phyloP scores from a whole-genome alignment of 1,140 invertebrate species.

The Patella vulgata region DNA sequence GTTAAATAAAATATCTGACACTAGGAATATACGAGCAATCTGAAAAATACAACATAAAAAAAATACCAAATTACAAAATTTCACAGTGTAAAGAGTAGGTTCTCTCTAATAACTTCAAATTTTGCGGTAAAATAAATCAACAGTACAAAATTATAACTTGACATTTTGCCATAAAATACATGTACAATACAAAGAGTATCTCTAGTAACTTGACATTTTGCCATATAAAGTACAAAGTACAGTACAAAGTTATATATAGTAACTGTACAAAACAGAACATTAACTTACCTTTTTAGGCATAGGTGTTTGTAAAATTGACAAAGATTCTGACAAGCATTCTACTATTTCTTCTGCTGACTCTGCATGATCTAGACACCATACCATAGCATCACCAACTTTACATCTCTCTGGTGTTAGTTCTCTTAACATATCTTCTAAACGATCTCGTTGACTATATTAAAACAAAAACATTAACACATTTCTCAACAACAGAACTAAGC shows the following conservation, averaged over 20 bases:
- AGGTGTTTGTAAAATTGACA: conserved; percentile 82
- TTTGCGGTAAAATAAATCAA: no score
- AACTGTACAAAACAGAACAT: no score
- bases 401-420: conserved; percentile 86
- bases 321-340: conserved; percentile 77
- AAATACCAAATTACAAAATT: background rate
- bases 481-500: no score
- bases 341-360: conserved; percentile 97
- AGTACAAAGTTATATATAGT: no score
- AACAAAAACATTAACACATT: background rate
- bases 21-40: conserved; percentile 92
- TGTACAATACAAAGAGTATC: no score
- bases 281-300: conserved; percentile 81
- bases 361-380: conserved; percentile 98
- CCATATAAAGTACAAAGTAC: no score
- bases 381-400: conserved; percentile 85
- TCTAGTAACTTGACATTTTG: no score
- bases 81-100: no score
- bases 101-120: no score
- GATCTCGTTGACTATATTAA: conserved; percentile 80
- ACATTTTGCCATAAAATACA: no score
- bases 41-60: conserved; percentile 59
- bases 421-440: conserved; percentile 91
- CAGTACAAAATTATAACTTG: no score
- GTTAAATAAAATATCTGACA: conserved; percentile 98